Base-by-base conservation (phyloP, 2,888 invertebrate species). In the Dryadula phaetusa region DNA sequence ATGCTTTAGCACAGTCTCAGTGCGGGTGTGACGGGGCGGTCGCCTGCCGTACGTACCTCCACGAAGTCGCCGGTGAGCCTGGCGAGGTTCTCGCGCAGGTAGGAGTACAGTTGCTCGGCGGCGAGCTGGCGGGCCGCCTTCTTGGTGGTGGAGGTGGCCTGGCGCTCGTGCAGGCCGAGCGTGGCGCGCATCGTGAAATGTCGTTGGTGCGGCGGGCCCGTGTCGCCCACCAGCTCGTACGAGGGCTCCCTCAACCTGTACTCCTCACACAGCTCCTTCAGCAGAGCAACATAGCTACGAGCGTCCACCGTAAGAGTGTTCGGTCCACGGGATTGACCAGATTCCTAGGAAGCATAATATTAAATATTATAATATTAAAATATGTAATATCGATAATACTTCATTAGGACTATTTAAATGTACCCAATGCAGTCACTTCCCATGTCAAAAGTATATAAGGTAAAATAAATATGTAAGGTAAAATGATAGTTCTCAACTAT, bases 191-290 rank as follows among this genome's bases (percentile, higher is more conserved):
- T 82, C 0, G 95, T 95, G 82, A 96, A 96, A 72, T 93, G 88
- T 74, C 94, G 93, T 64, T 91, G 89, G 87, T 96, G 95, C 44
- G 95, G 93, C 18, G 95, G 95, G 49, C 95, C 95, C 72, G 94
- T 93, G 82, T 95, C 95, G 16, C 93, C 93, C 69, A 94, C 90
- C 79, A 94, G 89, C 65, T 82, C 77, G 83, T 94, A 95, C 49
- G 83, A 78, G 3, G 94, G 94, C 14, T 79, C 81, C 18, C 93
- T 88, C 62, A 95, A 87, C 70, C 91, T 76, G 79, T 83, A 89
- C 79, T 89, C 82, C 62, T 93, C 79, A 79, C 94, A 93, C 67
- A 93, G 77, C 76, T 93, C 94, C 76, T 83, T 82, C 64, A 90
- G 82, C 72, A 90, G 80, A 64, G 86, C 84, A 73, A 88, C 87